Evolutionary conservation across 2,888 invertebrate species (phyloP).

Genomic region (Gryllus longicercus): DNA sequence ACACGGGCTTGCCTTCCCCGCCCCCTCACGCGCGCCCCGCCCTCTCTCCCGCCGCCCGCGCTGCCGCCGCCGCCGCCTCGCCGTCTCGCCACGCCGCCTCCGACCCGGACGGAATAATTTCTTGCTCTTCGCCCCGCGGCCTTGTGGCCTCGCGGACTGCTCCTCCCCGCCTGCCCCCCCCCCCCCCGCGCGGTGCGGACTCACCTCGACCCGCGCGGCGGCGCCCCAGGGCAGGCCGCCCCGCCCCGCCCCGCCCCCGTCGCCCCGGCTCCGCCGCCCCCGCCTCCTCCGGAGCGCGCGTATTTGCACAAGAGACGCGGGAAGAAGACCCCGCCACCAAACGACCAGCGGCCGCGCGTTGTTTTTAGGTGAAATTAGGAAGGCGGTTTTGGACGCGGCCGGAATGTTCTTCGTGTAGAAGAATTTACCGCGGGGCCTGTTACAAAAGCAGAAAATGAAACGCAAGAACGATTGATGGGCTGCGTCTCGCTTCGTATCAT

Average conservation of each 20-base stretch:
- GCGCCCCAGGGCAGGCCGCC: background rate
- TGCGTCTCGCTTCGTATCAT: background rate
- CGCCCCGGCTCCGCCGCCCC: no score
- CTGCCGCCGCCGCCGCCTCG: background rate
- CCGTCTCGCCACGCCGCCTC: background rate
- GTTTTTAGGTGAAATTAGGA: slow-evolving; percentile 1
- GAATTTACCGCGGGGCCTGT: background rate
- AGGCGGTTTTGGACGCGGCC: background rate
- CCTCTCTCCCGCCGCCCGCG: background rate
- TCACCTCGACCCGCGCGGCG: background rate
- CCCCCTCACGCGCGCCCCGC: background rate
- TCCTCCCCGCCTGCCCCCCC: background rate
- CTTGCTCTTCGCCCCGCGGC: background rate
- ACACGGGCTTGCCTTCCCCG: background rate
- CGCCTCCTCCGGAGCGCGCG: background rate
- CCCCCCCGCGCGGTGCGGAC: background rate
- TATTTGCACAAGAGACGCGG: background rate
- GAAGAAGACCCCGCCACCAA: background rate
- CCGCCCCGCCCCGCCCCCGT: background rate
- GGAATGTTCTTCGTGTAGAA: background rate
- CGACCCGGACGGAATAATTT: slow-evolving; percentile 1
- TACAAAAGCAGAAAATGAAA: background rate
- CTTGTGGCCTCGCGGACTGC: background rate
- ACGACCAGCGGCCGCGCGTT: background rate
- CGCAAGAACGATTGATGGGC: slow-evolving; percentile 8